A percentile compares a stretch with the other conserved stretches of the same genome.
Evolutionary conservation across 2,797 vertebrate species (phyloP).

Genomic region (Rhincodon typus): DNA sequence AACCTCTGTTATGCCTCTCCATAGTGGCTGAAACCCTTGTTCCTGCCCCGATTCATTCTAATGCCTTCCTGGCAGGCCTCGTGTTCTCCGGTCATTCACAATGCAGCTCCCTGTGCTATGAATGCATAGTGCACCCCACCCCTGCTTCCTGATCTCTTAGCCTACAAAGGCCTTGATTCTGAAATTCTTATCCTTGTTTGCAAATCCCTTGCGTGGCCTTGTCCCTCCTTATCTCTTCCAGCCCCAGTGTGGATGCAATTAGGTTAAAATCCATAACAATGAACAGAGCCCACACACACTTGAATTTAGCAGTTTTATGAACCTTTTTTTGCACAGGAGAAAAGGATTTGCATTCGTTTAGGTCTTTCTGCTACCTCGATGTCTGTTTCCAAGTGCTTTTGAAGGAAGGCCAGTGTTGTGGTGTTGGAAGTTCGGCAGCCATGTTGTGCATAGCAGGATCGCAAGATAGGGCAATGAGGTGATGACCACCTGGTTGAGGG

Average conservation of each 20-base stretch:
- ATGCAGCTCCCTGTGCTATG: no score
- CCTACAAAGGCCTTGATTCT: no score
- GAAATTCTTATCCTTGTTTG: no score
- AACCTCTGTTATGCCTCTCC: neutral
- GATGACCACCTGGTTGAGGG: neutral
- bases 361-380: neutral
- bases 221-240: no score
- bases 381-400: neutral
- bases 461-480: neutral
- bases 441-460: neutral
- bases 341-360: neutral
- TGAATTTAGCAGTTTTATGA: neutral
- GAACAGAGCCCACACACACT: neutral
- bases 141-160: no score
- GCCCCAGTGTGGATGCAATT: neutral
- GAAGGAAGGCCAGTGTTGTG: neutral
- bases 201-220: no score
- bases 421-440: neutral
- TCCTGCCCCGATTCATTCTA: neutral
- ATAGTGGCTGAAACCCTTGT: neutral
- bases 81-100: no score
- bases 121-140: no score
- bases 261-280: neutral
- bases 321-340: neutral
- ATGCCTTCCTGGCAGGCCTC: no score